These are phyloP conservation scores for Pygocentrus nattereri DNA, from an alignment of 2,797 vertebrate genomes.

Conservation along the genomic window DNA sequence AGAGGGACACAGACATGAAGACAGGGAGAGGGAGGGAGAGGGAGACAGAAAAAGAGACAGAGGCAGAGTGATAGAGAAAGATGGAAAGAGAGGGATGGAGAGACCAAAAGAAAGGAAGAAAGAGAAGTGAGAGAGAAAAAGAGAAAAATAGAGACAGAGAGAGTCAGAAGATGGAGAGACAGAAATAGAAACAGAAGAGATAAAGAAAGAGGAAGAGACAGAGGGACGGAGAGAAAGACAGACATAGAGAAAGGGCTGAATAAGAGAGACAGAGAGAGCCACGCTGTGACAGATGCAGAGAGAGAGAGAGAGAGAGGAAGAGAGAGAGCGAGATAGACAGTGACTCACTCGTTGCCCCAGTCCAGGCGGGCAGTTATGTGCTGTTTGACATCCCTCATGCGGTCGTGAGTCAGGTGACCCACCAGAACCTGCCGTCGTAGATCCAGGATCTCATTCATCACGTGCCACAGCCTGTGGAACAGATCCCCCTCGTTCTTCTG, in stretches of 20 bases:
- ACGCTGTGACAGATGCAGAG: conserved; percentile 44
- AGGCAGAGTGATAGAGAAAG: neutral
- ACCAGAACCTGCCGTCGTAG: conserved; percentile 93
- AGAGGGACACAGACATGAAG: neutral
- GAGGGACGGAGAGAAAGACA: neutral
- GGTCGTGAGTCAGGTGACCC: conserved; percentile 95
- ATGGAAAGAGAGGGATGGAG: neutral
- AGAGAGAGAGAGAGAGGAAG: neutral
- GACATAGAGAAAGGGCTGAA: neutral
- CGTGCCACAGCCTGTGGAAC: conserved; percentile 97
- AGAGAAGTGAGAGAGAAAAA: neutral
- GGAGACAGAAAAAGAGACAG: too few relatives aligned
- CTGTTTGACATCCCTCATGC: conserved; percentile 95
- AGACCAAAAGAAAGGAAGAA: neutral
- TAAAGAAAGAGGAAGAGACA: neutral
- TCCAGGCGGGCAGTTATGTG: conserved; percentile 98
- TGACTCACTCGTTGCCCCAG: conserved; percentile 98
- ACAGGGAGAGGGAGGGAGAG: neutral
- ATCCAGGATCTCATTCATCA: conserved; percentile 98
- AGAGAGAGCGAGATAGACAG: conserved; percentile 40
- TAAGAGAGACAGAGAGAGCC: neutral
- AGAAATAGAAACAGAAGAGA: neutral
- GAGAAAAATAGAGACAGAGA: neutral
- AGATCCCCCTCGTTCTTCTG: conserved; percentile 97
- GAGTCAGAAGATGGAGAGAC: neutral